Evolutionary conservation across 2,797 vertebrate species (phyloP), one percentile per base, ranked within the genome.

Genomic region (Atherinosoma microstoma): DNA sequence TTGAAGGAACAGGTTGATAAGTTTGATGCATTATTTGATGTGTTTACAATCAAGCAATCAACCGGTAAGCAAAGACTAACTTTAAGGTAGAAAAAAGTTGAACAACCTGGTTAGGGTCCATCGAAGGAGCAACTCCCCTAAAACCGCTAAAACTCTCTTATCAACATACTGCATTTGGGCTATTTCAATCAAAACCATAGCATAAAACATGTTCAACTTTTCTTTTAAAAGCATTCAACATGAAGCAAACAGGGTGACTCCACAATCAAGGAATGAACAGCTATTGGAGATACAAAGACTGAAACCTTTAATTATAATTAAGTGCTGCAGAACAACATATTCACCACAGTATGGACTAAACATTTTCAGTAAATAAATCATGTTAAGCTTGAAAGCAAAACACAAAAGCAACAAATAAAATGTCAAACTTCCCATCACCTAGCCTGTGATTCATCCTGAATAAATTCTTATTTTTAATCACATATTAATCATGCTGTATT

Each of bases 401-500:
- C 16, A 58, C 22, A 29, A 62, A 58, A 51, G 49, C 27, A 59
- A 29, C 6, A 59, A 16, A 49, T 27, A 54, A 73, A 62, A 27
- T 24, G 54, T 56, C 35, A 66, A 64, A 67, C 30, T 70, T 75
- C 62, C 18, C 0, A 0, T 35, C 34, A 2, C 67, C 57, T 18
- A 22, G 32, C 45, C 47, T 22, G 10, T 61, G 73, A 79, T 79
- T 78, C 29, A 80, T 67, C 62, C 13, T 63, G 38, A 77, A 68
- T 24, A 75, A 40, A 40, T 38, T 5, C 36, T 70, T 22, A 56
- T 64, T 73, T 75, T 70, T 81, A 78, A 81, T 86, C 54, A 69
- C 82, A 79, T 49, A 82, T 84, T 51, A 76, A 38, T 40, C 69
- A 76, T 16, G 20, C 57, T 42, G 56, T 77, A 88, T 87, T 81